Evolutionary conservation across 2,888 invertebrate genomes (phyloP), one percentile per base, ranked within the genome.

Genomic region (Drosophila setosimentum): DNA sequence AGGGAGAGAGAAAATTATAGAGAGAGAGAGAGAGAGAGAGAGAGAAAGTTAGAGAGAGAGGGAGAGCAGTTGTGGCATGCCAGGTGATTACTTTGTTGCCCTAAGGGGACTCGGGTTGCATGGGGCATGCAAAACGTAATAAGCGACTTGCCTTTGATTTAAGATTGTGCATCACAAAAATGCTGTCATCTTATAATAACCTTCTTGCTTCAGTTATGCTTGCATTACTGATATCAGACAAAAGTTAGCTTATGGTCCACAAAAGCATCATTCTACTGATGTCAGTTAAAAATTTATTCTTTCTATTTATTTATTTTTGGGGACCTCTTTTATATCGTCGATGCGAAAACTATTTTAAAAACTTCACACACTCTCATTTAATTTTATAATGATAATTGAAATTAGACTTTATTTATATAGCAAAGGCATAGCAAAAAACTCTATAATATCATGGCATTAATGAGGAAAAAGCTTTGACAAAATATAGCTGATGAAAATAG

Each of bases 1-100:
- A 49, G 37, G 59, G 16, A 48, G 11, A 21, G 42, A 24, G 32
- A 21, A n/a, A n/a, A n/a, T n/a, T n/a, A n/a, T n/a, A 55, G 13
- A 45, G 1, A 18, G 37, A n/a, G 32, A 18, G 8, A 8, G 11
- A 8, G 35, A 55, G 13, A 45, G 1, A 18, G 37, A n/a, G 32
- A 18, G 8, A 8, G 11, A 8, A 21, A 37, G 27, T 60, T 8
- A 27, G 48, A 6, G 24, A 11, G 29, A 51, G 13, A 24, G 11
- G 24, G 33, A 27, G 48, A 50, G 29, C 13, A 49, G 24, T 63
- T 68, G 60, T 55, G 73, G 70, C 13, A 65, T 42, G 60, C 63
- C 70, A 67, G 68, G 64, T 76, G 76, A 78, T 78, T 78, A 78
- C 76, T 63, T 79, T 78, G 76, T 76, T 72, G 68, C 63, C 54